phyloP scores from a whole-genome alignment of 2,888 invertebrate genomes.

The Allacma fusca region DNA sequence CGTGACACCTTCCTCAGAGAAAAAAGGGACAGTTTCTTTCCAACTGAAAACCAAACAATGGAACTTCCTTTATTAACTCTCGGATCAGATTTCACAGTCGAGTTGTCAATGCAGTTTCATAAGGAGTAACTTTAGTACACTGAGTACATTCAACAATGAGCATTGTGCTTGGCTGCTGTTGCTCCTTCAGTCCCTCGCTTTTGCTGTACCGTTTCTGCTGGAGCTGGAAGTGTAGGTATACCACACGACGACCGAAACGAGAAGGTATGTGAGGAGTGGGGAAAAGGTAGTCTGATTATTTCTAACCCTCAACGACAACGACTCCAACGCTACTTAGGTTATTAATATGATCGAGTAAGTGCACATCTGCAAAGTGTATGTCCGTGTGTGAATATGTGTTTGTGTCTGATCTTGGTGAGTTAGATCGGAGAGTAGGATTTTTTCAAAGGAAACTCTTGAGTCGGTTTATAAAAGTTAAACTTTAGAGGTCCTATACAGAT shows the following conservation, averaged over 20 bases:
- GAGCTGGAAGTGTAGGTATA: background rate
- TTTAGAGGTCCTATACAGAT: no score
- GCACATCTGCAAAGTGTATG: conserved; percentile 35
- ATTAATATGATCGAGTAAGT: conserved; percentile 1
- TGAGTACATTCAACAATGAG: background rate
- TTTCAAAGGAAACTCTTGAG: no score
- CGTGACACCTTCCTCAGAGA: conserved; percentile 43
- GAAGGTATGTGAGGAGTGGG: background rate
- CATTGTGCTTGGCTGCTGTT: conserved; percentile 21
- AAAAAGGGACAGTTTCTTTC: conserved; percentile 42
- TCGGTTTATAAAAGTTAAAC: no score
- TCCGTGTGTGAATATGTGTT: no score
- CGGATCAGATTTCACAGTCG: conserved; percentile 46
- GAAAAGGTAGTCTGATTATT: conserved; percentile 11
- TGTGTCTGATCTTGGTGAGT: no score
- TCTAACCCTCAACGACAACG: background rate
- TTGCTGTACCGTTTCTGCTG: background rate
- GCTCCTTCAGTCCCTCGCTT: background rate
- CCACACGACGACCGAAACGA: background rate
- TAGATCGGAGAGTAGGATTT: no score
- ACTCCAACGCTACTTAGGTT: background rate
- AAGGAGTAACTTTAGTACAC: background rate
- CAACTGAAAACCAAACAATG: conserved; percentile 44
- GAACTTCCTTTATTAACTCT: conserved; percentile 50
- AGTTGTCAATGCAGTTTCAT: conserved; percentile 38